Evolutionary conservation across 2,113 vertebrate species (phyloP).

Genomic region (Leptosomus discolor): DNA sequence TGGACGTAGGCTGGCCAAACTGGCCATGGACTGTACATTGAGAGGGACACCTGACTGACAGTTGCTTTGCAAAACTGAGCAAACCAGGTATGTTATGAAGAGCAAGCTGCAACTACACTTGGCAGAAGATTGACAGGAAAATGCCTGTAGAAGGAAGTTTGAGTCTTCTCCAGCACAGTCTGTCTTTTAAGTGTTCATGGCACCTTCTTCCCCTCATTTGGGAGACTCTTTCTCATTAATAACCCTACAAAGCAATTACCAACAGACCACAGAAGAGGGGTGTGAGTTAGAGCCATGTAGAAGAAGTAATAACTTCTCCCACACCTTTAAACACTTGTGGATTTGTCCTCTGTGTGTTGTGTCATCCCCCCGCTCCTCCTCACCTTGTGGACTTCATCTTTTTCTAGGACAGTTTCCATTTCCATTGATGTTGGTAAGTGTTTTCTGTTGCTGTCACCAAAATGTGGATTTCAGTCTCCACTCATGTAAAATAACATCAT

Average conservation of each 20-base stretch:
- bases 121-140: not conserved
- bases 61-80: not conserved
- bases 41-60: not conserved
- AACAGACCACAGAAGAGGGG: not conserved
- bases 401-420: not conserved
- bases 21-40: not conserved
- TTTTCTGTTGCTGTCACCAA: not conserved
- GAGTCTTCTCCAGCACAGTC: not conserved
- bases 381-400: not conserved
- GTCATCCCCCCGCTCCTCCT: accelerated
- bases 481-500: not conserved
- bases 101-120: not conserved
- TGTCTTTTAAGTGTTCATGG: not conserved
- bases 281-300: not conserved
- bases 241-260: not conserved
- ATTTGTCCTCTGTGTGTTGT: not conserved
- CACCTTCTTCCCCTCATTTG: not conserved
- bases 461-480: not conserved
- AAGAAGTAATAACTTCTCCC: not conserved
- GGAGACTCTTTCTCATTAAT: not conserved
- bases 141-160: not conserved
- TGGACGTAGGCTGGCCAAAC: not conserved
- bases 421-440: not conserved
- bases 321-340: not conserved
- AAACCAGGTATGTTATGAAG: not conserved